Evolutionary conservation across 2,113 vertebrate species (phyloP).

Genomic region (Chrysochloris asiatica): DNA sequence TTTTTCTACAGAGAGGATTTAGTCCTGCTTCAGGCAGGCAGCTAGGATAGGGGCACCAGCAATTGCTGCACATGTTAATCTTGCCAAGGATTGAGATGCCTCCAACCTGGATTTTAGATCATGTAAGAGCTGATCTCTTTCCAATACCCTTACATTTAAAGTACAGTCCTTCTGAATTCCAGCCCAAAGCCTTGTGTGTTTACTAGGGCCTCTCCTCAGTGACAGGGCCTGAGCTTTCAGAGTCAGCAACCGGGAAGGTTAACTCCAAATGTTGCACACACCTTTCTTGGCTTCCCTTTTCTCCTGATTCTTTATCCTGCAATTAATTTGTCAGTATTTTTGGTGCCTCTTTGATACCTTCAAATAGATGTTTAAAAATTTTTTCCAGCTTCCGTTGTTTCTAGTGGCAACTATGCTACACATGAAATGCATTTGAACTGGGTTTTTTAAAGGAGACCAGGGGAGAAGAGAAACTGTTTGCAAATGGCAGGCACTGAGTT

Average conservation of each 20-base stretch:
- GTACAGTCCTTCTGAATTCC: background rate
- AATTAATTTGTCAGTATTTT: background rate
- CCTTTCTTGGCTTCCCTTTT: no score
- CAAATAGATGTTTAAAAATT: background rate
- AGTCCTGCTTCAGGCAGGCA: slow-evolving; percentile 30
- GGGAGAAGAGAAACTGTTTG: background rate
- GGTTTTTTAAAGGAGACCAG: background rate
- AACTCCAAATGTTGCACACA: no score
- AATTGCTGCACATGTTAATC: slow-evolving; percentile 28
- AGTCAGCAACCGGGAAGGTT: background rate
- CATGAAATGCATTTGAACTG: background rate
- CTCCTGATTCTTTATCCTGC: slow-evolving; percentile 2
- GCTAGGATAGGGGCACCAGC: background rate
- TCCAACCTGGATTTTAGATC: background rate
- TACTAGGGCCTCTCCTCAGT: background rate
- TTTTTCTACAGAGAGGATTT: slow-evolving; percentile 55
- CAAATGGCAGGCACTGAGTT: background rate
- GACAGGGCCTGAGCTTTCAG: background rate
- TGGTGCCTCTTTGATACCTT: background rate
- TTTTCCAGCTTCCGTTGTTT: background rate
- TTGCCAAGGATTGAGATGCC: background rate
- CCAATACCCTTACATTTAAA: background rate
- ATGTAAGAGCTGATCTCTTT: background rate
- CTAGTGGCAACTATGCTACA: background rate
- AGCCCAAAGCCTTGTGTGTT: background rate